Conservation (phyloP, 2,113 vertebrate species). For the Tychaedon coryphoeus region DNA sequence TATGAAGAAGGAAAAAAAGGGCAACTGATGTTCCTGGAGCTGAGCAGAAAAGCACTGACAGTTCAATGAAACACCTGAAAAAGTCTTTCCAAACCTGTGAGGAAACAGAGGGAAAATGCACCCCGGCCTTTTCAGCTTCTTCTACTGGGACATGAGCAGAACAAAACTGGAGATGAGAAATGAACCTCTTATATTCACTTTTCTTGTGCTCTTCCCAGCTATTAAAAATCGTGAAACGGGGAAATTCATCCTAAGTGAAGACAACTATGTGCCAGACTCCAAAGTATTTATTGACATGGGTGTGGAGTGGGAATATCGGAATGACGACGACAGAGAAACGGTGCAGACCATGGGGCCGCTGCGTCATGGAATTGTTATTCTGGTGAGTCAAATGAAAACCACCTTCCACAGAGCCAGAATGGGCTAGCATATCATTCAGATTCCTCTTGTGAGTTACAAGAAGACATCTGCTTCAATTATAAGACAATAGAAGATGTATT, state of each 20-base stretch:
- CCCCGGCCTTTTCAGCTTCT: neutral
- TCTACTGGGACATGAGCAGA: neutral
- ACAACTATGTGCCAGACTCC: slow-evolving; percentile 82
- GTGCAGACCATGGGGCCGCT: slow-evolving; percentile 93
- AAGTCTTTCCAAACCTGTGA: neutral
- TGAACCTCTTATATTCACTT: neutral
- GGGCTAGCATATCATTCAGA: neutral
- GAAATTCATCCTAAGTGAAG: slow-evolving; percentile 88
- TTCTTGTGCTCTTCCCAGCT: slow-evolving; percentile 70
- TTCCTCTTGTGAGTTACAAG: slow-evolving; percentile 6
- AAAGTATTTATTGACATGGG: slow-evolving; percentile 90
- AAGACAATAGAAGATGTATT: neutral
- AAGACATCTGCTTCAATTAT: slow-evolving; percentile 21
- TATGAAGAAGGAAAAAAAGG: neutral
- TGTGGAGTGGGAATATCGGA: slow-evolving; percentile 93
- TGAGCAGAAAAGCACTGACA: neutral
- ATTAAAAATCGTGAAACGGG: slow-evolving; percentile 91
- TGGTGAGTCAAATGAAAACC: slow-evolving; percentile 78
- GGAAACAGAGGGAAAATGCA: neutral
- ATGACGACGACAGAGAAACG: slow-evolving; percentile 86
- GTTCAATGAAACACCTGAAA: slow-evolving; percentile 1
- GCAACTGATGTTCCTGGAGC: neutral
- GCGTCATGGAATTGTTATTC: slow-evolving; percentile 82
- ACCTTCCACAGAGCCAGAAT: neutral
- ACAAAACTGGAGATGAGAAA: neutral